A percentile compares a stretch with the other conserved stretches of the same genome.
phyloP scores from a whole-genome alignment of 2,888 invertebrate species.

The Leptinotarsa peninsularis region DNA sequence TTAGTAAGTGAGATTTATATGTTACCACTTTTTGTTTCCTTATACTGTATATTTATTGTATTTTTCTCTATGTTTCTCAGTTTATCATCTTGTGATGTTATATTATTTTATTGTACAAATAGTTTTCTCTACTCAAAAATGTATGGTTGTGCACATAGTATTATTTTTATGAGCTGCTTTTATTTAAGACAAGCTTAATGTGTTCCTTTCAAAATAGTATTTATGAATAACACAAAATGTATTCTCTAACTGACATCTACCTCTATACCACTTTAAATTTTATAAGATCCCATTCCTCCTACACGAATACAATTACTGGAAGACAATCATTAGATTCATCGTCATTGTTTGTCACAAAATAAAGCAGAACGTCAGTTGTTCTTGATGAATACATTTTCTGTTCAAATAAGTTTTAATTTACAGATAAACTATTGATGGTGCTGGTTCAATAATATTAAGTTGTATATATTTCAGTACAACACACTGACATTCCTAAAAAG shows the following conservation, averaged over 20 bases:
- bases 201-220: conserved; percentile 47
- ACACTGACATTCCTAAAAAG: conserved; percentile 67
- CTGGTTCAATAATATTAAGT: conserved; percentile 63
- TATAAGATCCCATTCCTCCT: background rate
- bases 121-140: conserved; percentile 37
- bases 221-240: conserved; percentile 25
- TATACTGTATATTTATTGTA: conserved; percentile 44
- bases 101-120: conserved; percentile 37
- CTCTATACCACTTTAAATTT: background rate
- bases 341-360: background rate
- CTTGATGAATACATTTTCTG: conserved; percentile 9
- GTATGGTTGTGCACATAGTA: conserved; percentile 60
- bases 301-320: background rate
- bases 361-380: background rate
- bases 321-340: background rate
- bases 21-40: conserved; percentile 62
- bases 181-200: conserved; percentile 50
- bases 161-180: conserved; percentile 53
- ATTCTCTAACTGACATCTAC: too few relatives aligned
- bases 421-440: conserved; percentile 54
- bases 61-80: conserved; percentile 33
- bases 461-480: conserved; percentile 59
- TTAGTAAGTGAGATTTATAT: conserved; percentile 61
- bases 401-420: conserved; percentile 33
- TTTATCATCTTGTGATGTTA: conserved; percentile 48